Conservation (phyloP, 2,888 invertebrate genomes). For the Agonum fuliginosum region DNA sequence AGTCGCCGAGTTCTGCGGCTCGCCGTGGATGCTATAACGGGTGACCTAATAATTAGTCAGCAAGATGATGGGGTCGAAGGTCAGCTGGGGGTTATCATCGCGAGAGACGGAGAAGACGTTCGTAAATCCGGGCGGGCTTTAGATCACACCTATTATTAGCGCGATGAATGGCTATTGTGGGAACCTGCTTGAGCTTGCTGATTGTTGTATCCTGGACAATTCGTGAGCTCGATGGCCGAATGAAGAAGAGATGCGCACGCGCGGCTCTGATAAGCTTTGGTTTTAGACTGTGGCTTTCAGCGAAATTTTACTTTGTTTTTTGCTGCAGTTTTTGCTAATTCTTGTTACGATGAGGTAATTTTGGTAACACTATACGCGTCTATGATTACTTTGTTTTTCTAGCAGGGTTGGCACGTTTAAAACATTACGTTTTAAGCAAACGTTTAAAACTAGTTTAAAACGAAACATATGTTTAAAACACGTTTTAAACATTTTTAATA, state of each 20-base stretch:
- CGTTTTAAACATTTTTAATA: too few species aligned
- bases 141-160: slow-evolving; percentile 59
- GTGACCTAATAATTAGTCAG: slow-evolving; percentile 60
- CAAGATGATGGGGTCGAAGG: slow-evolving; percentile 57
- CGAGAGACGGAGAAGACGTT: slow-evolving; percentile 31
- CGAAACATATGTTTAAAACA: too few species aligned
- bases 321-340: too few species aligned
- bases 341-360: too few species aligned
- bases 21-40: slow-evolving; percentile 37
- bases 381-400: too few species aligned
- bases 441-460: too few species aligned
- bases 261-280: too few species aligned
- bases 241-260: not conserved
- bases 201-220: slow-evolving; percentile 19
- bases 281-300: too few species aligned
- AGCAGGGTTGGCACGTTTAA: too few species aligned
- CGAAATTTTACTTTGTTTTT: too few species aligned
- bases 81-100: slow-evolving; percentile 53
- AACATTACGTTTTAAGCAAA: too few species aligned
- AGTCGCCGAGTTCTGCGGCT: not conserved
- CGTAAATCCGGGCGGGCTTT: slow-evolving; percentile 39
- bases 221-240: slow-evolving; percentile 33
- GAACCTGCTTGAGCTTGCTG: slow-evolving; percentile 28
- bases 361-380: too few species aligned
- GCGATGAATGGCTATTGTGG: slow-evolving; percentile 51